phyloP scores from a whole-genome alignment of 2,888 invertebrate species.

The Epirrita christyi region DNA sequence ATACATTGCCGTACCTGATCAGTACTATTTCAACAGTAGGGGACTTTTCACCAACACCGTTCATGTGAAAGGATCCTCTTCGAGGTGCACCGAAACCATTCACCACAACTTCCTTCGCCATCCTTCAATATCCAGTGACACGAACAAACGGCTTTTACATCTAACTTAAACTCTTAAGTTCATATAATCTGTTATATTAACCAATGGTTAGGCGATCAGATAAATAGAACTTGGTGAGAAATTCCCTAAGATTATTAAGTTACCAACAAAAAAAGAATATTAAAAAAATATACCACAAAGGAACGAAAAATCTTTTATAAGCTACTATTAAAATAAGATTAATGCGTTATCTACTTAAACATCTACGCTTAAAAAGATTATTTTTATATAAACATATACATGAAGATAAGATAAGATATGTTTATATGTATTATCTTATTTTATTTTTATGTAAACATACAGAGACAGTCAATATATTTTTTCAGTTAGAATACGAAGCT shows the following conservation, averaged over 20 bases:
- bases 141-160: neutral
- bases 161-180: neutral
- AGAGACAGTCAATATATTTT: conserved; percentile 41
- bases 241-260: conserved; percentile 18
- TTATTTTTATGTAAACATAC: conserved; percentile 34
- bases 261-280: conserved; percentile 28
- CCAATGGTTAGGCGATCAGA: too few relatives aligned
- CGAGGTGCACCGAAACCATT: too few relatives aligned
- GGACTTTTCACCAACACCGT: neutral
- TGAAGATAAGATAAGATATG: conserved; percentile 19
- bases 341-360: conserved; percentile 35
- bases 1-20: conserved; percentile 22
- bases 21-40: conserved; percentile 25
- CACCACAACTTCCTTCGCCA: too few relatives aligned
- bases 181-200: neutral
- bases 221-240: conserved; percentile 4
- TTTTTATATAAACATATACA: conserved; percentile 24
- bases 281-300: conserved; percentile 38
- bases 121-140: too few relatives aligned
- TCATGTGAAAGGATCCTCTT: too few relatives aligned
- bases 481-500: conserved; percentile 29
- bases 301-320: conserved; percentile 32
- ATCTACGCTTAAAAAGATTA: conserved; percentile 34
- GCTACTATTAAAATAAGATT: conserved; percentile 29
- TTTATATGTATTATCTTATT: conserved; percentile 22